Evolutionary conservation across 2,888 invertebrate species (phyloP), one percentile per base, ranked within the genome.

Genomic region (Helobdella robusta): DNA sequence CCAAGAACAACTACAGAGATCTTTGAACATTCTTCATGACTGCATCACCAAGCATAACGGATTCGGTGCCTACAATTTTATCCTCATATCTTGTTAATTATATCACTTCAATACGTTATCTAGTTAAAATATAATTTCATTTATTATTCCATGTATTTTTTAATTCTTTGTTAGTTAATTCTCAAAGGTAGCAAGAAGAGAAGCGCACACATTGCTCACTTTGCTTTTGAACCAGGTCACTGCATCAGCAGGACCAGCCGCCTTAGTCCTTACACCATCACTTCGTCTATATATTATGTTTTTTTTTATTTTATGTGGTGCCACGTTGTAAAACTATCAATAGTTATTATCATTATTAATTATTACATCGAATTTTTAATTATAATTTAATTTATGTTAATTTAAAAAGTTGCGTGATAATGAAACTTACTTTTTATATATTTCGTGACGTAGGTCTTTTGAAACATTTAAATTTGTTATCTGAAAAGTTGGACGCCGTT

Each of bases 11-110:
- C 25, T 60, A 28, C 40, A 25, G 18, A 20, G 23, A 1, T 35
- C 60, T 2, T 32, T 60, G 40, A 35, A 60, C 18, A 25, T 3
- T n/a, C 30, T 35, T 11, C 60, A 60, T 15, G 56, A 56, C 5
- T 40, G 25, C 2, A 46, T 60, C 18, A 6, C 46, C 23, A 11
- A 20, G 4, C 25, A 40, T 6, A 5, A 25, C 6, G 30, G 25
- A n/a, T 50, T 50, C 50, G 50, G n/a, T 4, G n/a, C n/a, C n/a
- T n/a, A n/a, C n/a, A n/a, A n/a, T n/a, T 4, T n/a, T 50, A 4
- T n/a, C n/a, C 25, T n/a, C n/a, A 23, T n/a, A 4, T 50, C 20
- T 50, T 18, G 50, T 18, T 50, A 25, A 6, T 50, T n/a, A 4
- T 4, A 5, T 5, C 5, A 4, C 25, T 50, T 5, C 25, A 6